Conservation (phyloP, 2,888 invertebrate species). For the Ormia ochracea region DNA sequence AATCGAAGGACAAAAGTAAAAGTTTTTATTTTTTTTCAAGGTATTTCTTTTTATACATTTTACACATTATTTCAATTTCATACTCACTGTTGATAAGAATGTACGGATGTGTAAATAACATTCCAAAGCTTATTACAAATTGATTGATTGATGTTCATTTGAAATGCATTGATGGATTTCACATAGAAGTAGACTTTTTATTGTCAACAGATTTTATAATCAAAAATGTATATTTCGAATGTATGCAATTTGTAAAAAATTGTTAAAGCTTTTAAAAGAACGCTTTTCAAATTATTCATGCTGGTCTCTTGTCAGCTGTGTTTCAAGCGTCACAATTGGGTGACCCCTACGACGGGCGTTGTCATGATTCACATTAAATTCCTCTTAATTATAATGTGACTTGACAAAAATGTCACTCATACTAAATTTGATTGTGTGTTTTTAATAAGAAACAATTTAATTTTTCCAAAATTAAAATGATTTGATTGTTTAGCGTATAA, state of each 20-base stretch:
- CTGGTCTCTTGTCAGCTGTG: background rate
- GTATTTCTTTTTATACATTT: too few species aligned
- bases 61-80: too few species aligned
- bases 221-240: too few species aligned
- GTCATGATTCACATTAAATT: constrained; percentile 46
- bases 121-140: background rate
- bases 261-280: background rate
- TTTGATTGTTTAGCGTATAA: background rate
- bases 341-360: constrained; percentile 11
- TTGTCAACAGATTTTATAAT: background rate
- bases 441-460: constrained; percentile 26
- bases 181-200: background rate
- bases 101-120: too few species aligned
- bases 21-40: too few species aligned
- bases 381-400: constrained; percentile 30
- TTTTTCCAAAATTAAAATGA: background rate
- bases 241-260: background rate
- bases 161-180: background rate
- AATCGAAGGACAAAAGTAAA: too few species aligned
- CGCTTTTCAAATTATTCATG: background rate
- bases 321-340: background rate
- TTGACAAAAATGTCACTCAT: constrained; percentile 2
- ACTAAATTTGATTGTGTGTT: background rate
- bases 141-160: background rate
- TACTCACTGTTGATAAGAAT: too few species aligned